Conservation (phyloP, 2,888 invertebrate species). For the Timandra comae region DNA sequence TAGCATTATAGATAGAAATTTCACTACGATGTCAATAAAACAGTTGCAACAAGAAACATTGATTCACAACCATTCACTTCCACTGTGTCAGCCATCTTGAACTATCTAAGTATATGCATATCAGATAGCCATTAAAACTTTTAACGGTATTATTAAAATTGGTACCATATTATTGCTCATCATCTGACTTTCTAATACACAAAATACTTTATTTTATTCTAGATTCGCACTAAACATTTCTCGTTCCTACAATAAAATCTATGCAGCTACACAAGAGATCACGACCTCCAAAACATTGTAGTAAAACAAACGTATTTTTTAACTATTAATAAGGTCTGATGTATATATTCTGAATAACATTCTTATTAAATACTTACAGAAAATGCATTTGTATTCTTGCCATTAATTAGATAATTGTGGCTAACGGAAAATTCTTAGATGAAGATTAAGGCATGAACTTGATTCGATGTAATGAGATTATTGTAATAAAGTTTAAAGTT, state of each 20-base stretch:
- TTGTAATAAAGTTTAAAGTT: too few species aligned
- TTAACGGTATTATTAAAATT: neutral
- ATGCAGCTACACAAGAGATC: conserved; percentile 27
- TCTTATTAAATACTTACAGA: conserved; percentile 8
- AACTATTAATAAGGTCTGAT: too few species aligned
- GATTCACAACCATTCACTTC: conserved; percentile 59
- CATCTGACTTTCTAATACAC: neutral
- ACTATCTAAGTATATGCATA: too few species aligned
- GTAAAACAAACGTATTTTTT: too few species aligned
- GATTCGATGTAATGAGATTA: conserved; percentile 22
- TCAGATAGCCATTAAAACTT: neutral
- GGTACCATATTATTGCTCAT: too few species aligned
- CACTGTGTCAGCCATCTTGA: conserved; percentile 12
- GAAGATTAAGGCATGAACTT: conserved; percentile 21
- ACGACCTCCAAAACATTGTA: conserved; percentile 21
- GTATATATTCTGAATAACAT: too few species aligned
- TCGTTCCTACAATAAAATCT: conserved; percentile 20
- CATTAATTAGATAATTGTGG: conserved; percentile 14
- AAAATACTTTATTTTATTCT: conserved; percentile 15
- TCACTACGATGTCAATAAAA: conserved; percentile 18
- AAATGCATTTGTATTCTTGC: conserved; percentile 2
- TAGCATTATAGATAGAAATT: neutral
- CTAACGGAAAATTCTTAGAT: conserved; percentile 9
- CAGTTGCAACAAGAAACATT: conserved; percentile 53
- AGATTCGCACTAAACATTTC: conserved; percentile 20